phyloP scores from a whole-genome alignment of 2,888 invertebrate species.

The Microplitis manilae region DNA sequence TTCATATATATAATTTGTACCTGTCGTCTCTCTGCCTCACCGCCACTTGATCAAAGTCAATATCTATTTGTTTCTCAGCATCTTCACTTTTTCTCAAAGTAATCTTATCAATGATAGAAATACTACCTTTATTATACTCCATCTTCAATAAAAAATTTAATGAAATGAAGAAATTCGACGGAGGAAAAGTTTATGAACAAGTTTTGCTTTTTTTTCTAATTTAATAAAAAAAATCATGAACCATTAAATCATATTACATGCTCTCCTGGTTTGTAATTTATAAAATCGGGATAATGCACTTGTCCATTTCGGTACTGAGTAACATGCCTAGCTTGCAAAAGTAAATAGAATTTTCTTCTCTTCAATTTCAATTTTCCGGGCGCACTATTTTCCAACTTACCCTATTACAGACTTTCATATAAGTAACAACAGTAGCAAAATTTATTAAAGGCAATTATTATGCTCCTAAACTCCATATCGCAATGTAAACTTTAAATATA shows the following conservation, averaged over 20 bases:
- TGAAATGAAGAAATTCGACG: background rate
- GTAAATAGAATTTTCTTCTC: background rate
- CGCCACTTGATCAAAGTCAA: slow-evolving; percentile 31
- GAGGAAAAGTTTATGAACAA: background rate
- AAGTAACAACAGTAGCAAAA: no score
- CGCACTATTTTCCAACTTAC: background rate
- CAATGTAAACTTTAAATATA: no score
- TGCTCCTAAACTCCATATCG: no score
- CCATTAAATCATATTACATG: background rate
- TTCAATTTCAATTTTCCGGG: background rate
- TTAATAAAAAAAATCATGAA: background rate
- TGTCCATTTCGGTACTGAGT: background rate
- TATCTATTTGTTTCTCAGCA: slow-evolving; percentile 27
- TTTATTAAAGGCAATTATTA: no score
- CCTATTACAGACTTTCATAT: no score
- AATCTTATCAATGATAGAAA: background rate
- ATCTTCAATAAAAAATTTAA: background rate
- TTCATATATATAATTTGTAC: slow-evolving; percentile 23
- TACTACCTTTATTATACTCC: background rate
- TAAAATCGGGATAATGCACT: background rate
- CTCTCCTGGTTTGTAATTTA: background rate
- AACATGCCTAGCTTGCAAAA: background rate
- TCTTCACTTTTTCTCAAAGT: slow-evolving; percentile 9
- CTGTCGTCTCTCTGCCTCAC: slow-evolving; percentile 24
- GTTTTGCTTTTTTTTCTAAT: background rate